Evolutionary conservation across 2,888 invertebrate genomes (phyloP), one percentile per base, ranked within the genome.

Genomic region (Scotopteryx bipunctaria): DNA sequence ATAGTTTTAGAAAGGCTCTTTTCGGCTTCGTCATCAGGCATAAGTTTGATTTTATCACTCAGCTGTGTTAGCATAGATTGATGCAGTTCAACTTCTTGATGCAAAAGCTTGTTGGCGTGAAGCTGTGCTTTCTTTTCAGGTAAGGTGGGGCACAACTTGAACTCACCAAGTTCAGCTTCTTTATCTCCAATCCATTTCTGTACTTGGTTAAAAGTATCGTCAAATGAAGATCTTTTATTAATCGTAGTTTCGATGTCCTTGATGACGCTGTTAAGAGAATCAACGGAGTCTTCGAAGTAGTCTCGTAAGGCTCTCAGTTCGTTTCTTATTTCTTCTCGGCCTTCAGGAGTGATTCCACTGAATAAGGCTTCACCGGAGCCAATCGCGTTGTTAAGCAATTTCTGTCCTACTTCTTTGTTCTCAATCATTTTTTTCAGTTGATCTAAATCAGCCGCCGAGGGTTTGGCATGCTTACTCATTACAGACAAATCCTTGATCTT

Each of bases 211-310:
- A 96, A 95, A 57, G 96, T 97, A 67, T 98, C 98, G 76, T 98
- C 98, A 77, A 98, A 97, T 0, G 97, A 97, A 2, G 97, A 96
- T 80, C 98, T 93, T 67, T 98, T 97, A 76, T 97, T 95, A 56
- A 98, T 92, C 27, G 96, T 95, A 0, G 95, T 95, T 88, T 98
- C 98, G 11, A 97, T 94, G 67, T 95, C 94, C 78, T 97, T 97
- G 61, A 97, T 94, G 1, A 97, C 93, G 9, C 94, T 93, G 75
- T 96, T 97, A 0, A 97, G 93, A 78, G 95, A 94, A 77, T 96
- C 97, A 3, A 96, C 93, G 35, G 97, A 93, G 38, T 94, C 92
- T 81, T 98, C 98, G 70, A 96, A 96, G 57, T 93, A 93, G 69
- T 95, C 95, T 59, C 98, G 92, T 44, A 98, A 88, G 55, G 93